phyloP scores from a whole-genome alignment of 2,888 invertebrate species.

The Acanthosoma haemorrhoidale region DNA sequence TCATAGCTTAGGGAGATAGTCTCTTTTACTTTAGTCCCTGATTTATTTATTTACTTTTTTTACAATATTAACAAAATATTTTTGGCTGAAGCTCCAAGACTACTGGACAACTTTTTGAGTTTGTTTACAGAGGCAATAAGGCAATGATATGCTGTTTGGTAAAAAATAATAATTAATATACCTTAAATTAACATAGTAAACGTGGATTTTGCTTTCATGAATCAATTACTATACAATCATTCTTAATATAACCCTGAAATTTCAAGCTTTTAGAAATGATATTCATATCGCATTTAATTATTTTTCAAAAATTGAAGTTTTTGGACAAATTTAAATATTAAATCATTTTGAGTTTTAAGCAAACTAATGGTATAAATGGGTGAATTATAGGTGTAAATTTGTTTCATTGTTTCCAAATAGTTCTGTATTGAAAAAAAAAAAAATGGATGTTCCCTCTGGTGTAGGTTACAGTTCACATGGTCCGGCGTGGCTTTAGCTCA shows the following conservation, averaged over 20 bases:
- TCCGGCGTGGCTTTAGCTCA: no score
- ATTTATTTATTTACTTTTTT: constrained; percentile 11
- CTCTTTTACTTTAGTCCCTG: constrained; percentile 27
- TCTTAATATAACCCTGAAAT: constrained; percentile 4
- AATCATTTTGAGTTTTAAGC: background rate
- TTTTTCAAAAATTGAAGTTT: background rate
- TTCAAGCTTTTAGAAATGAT: background rate
- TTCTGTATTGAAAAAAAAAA: no score
- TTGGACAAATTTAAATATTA: background rate
- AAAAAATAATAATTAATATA: constrained; percentile 15
- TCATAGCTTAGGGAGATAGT: constrained; percentile 15
- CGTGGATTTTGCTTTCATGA: background rate
- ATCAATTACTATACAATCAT: background rate
- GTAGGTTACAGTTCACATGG: no score
- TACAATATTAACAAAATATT: constrained; percentile 26
- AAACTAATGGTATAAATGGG: background rate
- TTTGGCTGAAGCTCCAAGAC: constrained; percentile 27
- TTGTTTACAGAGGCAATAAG: constrained; percentile 22
- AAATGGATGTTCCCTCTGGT: no score
- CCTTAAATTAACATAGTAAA: constrained; percentile 4
- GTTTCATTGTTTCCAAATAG: no score
- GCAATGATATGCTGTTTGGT: constrained; percentile 33
- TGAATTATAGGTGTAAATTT: background rate
- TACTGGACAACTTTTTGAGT: constrained; percentile 28
- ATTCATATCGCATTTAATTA: background rate